phyloP scores from a whole-genome alignment of 30 jellyfish, hydroid and myxozoan species.

The Hydra vulgaris region DNA sequence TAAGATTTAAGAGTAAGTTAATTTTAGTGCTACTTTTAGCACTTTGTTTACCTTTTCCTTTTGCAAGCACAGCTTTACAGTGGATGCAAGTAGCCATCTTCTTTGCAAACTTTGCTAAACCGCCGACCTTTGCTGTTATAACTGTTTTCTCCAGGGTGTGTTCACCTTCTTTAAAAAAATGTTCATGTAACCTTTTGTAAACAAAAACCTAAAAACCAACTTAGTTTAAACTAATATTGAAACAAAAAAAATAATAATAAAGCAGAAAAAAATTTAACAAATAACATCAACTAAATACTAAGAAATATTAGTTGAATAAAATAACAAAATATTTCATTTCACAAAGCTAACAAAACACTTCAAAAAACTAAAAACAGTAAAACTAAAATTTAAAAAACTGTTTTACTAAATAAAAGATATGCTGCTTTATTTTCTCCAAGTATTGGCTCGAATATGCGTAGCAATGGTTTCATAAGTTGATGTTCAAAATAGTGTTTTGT shows the following conservation, averaged over 20 bases:
- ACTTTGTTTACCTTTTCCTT: constrained; percentile 36
- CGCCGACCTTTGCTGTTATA: constrained; percentile 81
- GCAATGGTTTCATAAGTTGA: constrained; percentile 77
- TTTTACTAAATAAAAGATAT: constrained; percentile 57
- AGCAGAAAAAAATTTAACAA: no score
- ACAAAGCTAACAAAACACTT: no score
- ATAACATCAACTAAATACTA: no score
- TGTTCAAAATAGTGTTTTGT: constrained; percentile 86
- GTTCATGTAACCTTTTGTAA: not conserved
- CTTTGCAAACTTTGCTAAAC: constrained; percentile 74
- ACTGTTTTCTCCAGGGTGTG: constrained; percentile 88
- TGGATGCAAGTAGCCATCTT: constrained; percentile 79
- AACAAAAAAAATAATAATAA: no score
- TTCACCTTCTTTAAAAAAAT: constrained; percentile 59
- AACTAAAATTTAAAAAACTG: not conserved
- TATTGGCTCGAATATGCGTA: constrained; percentile 86
- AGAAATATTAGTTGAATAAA: no score
- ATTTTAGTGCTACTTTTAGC: no score
- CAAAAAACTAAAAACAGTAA: no score
- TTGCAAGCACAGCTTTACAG: constrained; percentile 62
- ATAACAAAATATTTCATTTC: no score
- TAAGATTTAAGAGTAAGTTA: no score
- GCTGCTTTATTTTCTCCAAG: constrained; percentile 78
- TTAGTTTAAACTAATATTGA: not conserved
- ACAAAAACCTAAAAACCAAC: no score